These are phyloP conservation scores for Metallyticus violacea DNA, from an alignment of 2,888 invertebrate species.

Conservation along the genomic window DNA sequence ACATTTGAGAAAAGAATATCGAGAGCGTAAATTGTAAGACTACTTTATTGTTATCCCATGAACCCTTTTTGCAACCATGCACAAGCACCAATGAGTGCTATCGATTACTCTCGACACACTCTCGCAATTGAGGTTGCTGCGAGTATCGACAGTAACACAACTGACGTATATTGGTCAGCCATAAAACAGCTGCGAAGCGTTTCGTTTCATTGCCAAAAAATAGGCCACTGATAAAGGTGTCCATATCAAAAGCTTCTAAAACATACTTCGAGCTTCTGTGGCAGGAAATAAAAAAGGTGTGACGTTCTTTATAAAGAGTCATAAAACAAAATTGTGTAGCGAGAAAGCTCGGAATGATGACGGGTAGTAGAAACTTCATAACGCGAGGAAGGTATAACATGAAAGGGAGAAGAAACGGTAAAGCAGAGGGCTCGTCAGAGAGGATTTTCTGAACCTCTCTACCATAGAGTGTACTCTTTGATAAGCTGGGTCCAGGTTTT, in stretches of 20 bases:
- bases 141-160: background rate
- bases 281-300: background rate
- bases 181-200: background rate
- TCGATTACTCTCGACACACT: background rate
- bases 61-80: background rate
- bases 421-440: background rate
- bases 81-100: background rate
- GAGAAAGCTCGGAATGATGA: background rate
- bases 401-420: background rate
- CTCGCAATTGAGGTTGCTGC: background rate
- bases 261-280: background rate
- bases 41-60: background rate
- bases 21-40: too few relatives aligned
- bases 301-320: background rate
- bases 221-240: background rate
- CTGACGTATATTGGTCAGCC: background rate
- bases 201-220: background rate
- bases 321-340: background rate
- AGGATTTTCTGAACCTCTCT: background rate
- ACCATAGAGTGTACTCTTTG: background rate
- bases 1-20: too few relatives aligned
- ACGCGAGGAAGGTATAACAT: background rate
- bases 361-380: background rate
- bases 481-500: background rate
- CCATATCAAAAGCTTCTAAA: background rate